A percentile compares a stretch with the other conserved stretches of the same genome.
These are phyloP conservation scores for Zonotrichia albicollis DNA, from an alignment of 2,797 vertebrate genomes.

Conservation along the genomic window DNA sequence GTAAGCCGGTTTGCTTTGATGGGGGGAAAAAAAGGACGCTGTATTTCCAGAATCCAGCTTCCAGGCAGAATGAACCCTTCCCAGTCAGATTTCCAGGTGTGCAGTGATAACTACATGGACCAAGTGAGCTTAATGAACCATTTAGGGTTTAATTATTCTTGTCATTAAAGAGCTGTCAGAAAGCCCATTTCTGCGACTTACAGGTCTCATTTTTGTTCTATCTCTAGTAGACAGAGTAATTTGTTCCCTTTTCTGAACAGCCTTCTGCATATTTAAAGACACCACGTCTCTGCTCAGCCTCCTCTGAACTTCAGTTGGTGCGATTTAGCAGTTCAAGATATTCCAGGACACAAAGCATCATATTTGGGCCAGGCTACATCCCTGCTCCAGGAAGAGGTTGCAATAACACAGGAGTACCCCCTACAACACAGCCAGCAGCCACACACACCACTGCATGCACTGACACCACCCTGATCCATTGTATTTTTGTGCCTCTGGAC, in stretches of 20 bases:
- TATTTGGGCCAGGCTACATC: background rate
- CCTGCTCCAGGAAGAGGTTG: background rate
- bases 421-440: background rate
- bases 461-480: rapidly evolving
- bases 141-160: background rate
- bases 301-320: background rate
- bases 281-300: background rate
- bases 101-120: background rate
- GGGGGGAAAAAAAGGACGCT: rapidly evolving
- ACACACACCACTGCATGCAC: rapidly evolving
- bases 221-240: background rate
- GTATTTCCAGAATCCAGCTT: background rate
- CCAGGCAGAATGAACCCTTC: background rate
- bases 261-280: background rate
- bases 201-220: background rate
- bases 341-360: background rate
- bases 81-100: background rate
- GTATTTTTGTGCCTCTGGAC: background rate
- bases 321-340: background rate
- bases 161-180: background rate
- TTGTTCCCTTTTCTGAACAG: background rate
- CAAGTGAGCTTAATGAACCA: background rate
- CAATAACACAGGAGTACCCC: rapidly evolving
- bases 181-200: background rate
- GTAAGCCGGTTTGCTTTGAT: rapidly evolving